Percentiles rank a stretch among this genome's conserved stretches.
These are phyloP conservation scores for Diplodus sargus DNA, from an alignment of 2,797 vertebrate species.

Conservation along the genomic window DNA sequence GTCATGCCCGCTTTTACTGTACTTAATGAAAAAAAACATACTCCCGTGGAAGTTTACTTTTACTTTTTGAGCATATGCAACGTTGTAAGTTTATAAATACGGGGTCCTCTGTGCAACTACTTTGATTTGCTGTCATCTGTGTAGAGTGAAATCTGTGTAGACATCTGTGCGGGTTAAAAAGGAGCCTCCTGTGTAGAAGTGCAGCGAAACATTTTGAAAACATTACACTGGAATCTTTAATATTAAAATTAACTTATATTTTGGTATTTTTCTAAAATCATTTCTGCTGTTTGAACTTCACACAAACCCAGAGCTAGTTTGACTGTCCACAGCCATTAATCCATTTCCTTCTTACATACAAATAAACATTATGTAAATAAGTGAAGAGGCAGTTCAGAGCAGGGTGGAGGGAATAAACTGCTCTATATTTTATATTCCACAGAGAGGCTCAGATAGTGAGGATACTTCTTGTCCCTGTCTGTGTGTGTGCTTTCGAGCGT, in stretches of 20 bases:
- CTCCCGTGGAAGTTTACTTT: too few species aligned
- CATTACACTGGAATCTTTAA: not conserved
- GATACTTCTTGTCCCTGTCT: not conserved
- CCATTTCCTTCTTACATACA: not conserved
- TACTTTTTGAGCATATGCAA: too few species aligned
- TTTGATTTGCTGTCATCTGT: not conserved
- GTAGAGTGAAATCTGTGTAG: not conserved
- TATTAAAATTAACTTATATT: too few species aligned
- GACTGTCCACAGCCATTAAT: not conserved
- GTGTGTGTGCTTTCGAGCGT: conserved; percentile 2
- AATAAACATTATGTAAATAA: not conserved
- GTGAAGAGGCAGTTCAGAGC: conserved; percentile 18
- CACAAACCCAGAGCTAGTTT: not conserved
- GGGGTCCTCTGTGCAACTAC: not conserved
- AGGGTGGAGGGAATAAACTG: not conserved
- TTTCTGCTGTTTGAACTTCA: not conserved
- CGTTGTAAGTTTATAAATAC: not conserved
- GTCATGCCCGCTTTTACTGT: not conserved
- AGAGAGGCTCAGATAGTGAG: not conserved
- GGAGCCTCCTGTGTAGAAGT: too few species aligned
- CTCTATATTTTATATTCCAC: conserved; percentile 10
- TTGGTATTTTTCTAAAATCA: not conserved
- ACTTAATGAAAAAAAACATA: not conserved
- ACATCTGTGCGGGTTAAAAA: too few species aligned
- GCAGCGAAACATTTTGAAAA: not conserved